Evolutionary conservation across 1,140 invertebrate genomes (phyloP), one percentile per base, ranked within the genome.

Genomic region (Papilio xuthus): DNA sequence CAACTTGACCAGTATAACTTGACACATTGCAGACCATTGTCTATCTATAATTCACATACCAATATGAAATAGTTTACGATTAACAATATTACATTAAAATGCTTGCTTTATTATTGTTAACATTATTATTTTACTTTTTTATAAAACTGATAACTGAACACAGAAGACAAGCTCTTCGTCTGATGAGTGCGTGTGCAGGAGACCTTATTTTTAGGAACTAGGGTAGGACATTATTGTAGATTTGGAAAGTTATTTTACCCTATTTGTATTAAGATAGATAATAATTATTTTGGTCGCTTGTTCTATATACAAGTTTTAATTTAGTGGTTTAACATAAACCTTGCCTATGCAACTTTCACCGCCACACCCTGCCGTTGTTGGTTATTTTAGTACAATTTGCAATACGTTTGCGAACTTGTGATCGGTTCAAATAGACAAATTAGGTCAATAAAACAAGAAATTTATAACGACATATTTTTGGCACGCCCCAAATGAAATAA

Each of bases 321-420:
- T 73, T 73, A 73, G 6, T 73, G 42, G 41, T 67, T 67, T 67
- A 67, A 67, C 26, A 47, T 73, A 73, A 73, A 47, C 23, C 71
- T 73, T 44, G 71, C 42, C 71, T 73, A 47, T 73, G 71, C 71
- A 73, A 73, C 71, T 73, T 73, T 73, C 71, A 73, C 71, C 23
- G 42, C 71, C 71, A 47, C 71, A 44, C 71, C 71, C 41, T 47
- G 37, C 28, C 69, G 41, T 47, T 70, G 71, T 42, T 41, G 70
- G n/a, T n/a, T 42, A 47, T 73, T 73, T 73, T 73, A n/a, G 71
- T 73, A 23, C 71, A 73, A 71, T n/a, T 44, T 42, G 41, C 18
- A 41, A 23, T 71, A 15, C 69, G 41, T 37, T 71, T 71, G 32
- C 69, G 13, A 42, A 20, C 28, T 41, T n/a, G 32, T 42, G 32